phyloP scores from a whole-genome alignment of 2,797 vertebrate species.

The Kryptopterus vitreolus region DNA sequence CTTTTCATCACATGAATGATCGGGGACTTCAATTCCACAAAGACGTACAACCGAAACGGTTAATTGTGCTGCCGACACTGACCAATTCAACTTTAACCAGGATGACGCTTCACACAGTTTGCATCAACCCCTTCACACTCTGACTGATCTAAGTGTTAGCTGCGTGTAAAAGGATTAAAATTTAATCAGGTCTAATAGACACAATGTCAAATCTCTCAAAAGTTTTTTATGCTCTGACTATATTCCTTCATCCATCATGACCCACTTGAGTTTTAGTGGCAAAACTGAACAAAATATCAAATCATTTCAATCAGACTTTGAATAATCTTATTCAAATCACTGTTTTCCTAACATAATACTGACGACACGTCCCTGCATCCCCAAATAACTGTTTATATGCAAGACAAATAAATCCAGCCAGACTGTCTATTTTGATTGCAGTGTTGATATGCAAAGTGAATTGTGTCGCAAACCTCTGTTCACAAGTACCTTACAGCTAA shows the following conservation, averaged over 20 bases:
- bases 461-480: not conserved
- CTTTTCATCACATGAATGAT: slow-evolving; percentile 4
- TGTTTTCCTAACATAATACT: not conserved
- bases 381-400: not conserved
- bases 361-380: not conserved
- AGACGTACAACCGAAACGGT: not conserved
- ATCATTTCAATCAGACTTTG: not conserved
- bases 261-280: not conserved
- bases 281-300: not conserved
- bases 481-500: not conserved
- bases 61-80: not conserved
- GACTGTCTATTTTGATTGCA: not conserved
- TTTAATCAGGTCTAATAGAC: not conserved
- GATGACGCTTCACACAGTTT: not conserved
- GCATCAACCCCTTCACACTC: not conserved
- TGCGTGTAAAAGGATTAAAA: too few species aligned
- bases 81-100: not conserved
- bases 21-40: not conserved
- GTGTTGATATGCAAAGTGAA: not conserved
- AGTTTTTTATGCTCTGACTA: not conserved
- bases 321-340: not conserved
- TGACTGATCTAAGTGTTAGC: not conserved
- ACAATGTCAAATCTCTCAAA: not conserved
- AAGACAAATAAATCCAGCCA: not conserved
- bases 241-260: not conserved